Evolutionary conservation across 2,888 invertebrate genomes (phyloP).

Genomic region (Ochropleura plecta): DNA sequence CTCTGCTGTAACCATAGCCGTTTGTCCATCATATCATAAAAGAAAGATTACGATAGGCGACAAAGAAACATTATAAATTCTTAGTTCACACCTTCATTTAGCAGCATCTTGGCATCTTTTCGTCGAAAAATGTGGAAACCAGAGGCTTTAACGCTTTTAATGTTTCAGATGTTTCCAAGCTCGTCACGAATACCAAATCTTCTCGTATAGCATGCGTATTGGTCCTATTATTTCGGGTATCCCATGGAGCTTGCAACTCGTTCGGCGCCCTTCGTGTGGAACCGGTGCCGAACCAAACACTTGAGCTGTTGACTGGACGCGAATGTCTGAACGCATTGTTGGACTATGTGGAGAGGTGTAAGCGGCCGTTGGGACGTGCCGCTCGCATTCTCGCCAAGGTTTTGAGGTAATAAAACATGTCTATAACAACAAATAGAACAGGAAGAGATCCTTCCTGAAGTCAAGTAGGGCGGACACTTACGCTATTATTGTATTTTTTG

Average conservation of each 20-base stretch:
- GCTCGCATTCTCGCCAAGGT: constrained; percentile 89
- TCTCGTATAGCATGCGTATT: constrained; percentile 85
- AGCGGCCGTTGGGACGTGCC: constrained; percentile 86
- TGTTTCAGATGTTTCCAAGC: constrained; percentile 72
- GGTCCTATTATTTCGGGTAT: constrained; percentile 83
- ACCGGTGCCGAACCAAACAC: constrained; percentile 76
- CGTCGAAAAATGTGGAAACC: neutral
- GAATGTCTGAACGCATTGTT: constrained; percentile 85
- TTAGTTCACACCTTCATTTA: neutral
- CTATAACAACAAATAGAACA: neutral
- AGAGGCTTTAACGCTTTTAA: neutral
- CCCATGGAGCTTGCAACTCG: constrained; percentile 80
- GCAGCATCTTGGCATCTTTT: neutral
- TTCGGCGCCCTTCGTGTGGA: constrained; percentile 75
- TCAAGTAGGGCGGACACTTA: neutral
- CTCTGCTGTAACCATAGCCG: neutral
- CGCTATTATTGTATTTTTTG: neutral
- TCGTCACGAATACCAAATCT: constrained; percentile 73
- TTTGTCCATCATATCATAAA: neutral
- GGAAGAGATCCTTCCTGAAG: neutral
- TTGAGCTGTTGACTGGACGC: constrained; percentile 81
- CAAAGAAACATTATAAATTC: neutral
- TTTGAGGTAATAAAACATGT: constrained; percentile 81
- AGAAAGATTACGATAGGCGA: neutral
- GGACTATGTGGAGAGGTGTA: constrained; percentile 86